These are phyloP conservation scores for Camponotus fellah DNA, from an alignment of 2,888 invertebrate species.

Conservation along the genomic window DNA sequence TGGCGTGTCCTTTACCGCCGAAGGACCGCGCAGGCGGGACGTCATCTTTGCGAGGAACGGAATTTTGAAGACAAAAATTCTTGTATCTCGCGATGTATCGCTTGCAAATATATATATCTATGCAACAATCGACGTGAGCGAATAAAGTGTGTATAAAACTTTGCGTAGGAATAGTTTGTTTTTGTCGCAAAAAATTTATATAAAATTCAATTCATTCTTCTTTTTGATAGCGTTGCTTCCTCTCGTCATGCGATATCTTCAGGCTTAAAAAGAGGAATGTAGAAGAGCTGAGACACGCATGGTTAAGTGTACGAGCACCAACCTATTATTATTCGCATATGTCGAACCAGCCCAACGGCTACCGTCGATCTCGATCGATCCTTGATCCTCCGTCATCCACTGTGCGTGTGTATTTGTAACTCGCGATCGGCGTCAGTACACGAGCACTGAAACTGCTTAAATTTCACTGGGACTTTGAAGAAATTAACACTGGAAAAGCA, in stretches of 20 bases:
- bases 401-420: slow-evolving; percentile 11
- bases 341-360: slow-evolving; percentile 54
- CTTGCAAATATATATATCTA: neutral
- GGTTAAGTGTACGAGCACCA: slow-evolving; percentile 46
- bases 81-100: neutral
- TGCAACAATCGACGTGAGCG: neutral
- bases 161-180: neutral
- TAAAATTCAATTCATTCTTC: neutral
- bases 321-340: slow-evolving; percentile 55
- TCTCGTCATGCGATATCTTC: slow-evolving; percentile 10
- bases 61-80: slow-evolving; percentile 48
- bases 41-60: slow-evolving; percentile 78
- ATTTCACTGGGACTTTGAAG: neutral
- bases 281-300: slow-evolving; percentile 46
- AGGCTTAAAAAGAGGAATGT: slow-evolving; percentile 28
- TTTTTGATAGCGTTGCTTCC: neutral
- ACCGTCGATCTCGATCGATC: slow-evolving; percentile 45
- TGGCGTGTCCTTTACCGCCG: slow-evolving; percentile 72
- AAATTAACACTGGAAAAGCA: slow-evolving; percentile 17
- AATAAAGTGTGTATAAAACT: neutral
- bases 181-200: neutral
- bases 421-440: slow-evolving; percentile 3
- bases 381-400: slow-evolving; percentile 34
- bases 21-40: slow-evolving; percentile 78
- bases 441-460: neutral